phyloP scores from a whole-genome alignment of 2,797 vertebrate genomes.

The Urophycis tenuis region DNA sequence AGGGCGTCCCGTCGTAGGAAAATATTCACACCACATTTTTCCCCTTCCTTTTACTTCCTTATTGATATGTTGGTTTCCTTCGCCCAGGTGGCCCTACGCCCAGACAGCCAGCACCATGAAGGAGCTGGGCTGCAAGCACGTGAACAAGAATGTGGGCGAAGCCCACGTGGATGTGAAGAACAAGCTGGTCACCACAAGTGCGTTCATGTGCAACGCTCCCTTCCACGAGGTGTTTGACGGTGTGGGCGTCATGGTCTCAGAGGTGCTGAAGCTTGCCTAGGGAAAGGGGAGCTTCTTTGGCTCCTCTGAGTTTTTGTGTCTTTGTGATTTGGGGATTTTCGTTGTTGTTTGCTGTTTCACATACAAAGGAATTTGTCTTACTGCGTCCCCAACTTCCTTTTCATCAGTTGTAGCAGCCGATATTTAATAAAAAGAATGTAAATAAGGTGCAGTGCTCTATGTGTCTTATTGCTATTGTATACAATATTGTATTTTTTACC shows the following conservation, averaged over 20 bases:
- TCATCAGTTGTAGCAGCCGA: background rate
- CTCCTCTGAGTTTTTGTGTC: too few relatives aligned
- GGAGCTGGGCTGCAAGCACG: conserved; percentile 76
- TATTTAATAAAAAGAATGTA: background rate
- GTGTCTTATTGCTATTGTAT: background rate
- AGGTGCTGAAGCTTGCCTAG: conserved; percentile 73
- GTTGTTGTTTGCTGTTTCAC: background rate
- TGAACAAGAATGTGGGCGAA: conserved; percentile 74
- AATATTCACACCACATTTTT: too few relatives aligned
- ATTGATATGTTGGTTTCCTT: background rate
- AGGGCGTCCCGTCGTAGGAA: too few relatives aligned
- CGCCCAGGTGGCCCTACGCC: conserved; percentile 75
- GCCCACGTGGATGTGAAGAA: conserved; percentile 75
- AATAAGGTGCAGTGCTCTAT: background rate
- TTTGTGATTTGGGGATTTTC: background rate
- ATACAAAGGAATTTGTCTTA: too few relatives aligned
- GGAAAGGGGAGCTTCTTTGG: too few relatives aligned
- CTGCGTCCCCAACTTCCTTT: too few relatives aligned
- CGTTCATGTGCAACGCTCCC: conserved; percentile 82
- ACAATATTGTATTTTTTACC: too few relatives aligned
- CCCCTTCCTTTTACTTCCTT: background rate
- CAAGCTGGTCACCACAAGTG: conserved; percentile 78
- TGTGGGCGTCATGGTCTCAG: conserved; percentile 73
- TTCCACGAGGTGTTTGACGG: conserved; percentile 78
- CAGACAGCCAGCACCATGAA: conserved; percentile 64